Evolutionary conservation across 1,140 invertebrate genomes (phyloP), one percentile per base, ranked within the genome.

Genomic region (Aethina tumida): DNA sequence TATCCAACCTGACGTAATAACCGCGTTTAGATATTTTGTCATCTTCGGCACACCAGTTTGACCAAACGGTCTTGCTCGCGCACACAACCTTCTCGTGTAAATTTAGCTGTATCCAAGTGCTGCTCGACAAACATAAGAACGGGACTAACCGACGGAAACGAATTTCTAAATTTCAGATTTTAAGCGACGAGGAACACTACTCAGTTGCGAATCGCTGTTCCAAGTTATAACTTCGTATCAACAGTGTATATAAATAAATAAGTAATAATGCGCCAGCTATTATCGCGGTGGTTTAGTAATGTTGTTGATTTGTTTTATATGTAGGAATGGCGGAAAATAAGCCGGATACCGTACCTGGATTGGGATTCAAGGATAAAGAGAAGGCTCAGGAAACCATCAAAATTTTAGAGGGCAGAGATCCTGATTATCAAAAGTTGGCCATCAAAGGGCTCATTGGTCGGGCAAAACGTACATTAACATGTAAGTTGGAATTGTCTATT

Each of bases 301-400:
- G 15, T 7, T 26, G 17, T 15, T 6, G 25, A 14, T 35, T 25
- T 6, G 27, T 26, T 9, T 26, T 26, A 3, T 22, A n/a, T n/a
- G 34, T 8, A 3, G 27, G 18, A 24, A 59, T 61, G 53, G 50
- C 52, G 20, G 52, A 59, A 45, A 39, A 15, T 34, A 59, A 60
- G 42, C 44, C 54, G 14, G 61, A 61, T 41, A 65, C 59, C 2
- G 74, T 77, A 6, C 73, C 70, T 2, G 74, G 74, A 0, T 53
- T 78, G 29, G 75, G 75, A 6, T 78, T 77, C 55, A 78, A 78
- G 53, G 74, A 78, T 53, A 71, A 71, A 50, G 70, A 66, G 36
- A 79, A 79, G 58, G 76, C 76, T 0, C 55, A 68, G 43, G 76
- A 79, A 45, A 78, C 76, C 0, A 55, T 77, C 9, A 63, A 68